These are phyloP conservation scores for Chloropsis cyanopogon DNA, from an alignment of 2,113 vertebrate species.

Conservation along the genomic window DNA sequence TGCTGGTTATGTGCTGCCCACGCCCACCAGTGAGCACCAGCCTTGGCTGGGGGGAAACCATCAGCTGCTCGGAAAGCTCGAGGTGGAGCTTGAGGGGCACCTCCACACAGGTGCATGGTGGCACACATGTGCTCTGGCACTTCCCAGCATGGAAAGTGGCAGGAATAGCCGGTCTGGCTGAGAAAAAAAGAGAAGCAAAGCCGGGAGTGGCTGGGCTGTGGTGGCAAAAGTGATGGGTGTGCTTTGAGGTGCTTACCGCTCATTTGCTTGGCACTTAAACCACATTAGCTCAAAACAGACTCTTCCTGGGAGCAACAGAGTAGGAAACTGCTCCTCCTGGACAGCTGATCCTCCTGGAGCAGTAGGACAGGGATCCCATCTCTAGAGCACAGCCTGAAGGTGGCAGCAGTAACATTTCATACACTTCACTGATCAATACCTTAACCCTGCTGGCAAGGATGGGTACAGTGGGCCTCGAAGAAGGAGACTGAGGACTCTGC, in stretches of 20 bases:
- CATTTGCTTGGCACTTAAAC: background rate
- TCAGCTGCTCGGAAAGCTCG: background rate
- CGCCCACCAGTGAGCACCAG: fast-evolving
- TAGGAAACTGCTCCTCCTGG: background rate
- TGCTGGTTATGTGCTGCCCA: fast-evolving
- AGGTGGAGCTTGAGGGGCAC: background rate
- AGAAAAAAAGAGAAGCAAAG: background rate
- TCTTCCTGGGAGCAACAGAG: background rate
- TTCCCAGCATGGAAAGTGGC: background rate
- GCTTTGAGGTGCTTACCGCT: background rate
- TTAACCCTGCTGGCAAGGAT: background rate
- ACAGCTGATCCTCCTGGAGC: background rate
- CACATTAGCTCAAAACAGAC: background rate
- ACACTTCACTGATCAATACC: background rate
- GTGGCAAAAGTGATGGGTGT: background rate
- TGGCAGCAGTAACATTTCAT: slow-evolving; percentile 69
- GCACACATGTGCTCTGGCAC: background rate
- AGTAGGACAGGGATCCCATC: background rate
- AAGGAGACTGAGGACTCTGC: background rate
- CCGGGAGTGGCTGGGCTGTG: fast-evolving
- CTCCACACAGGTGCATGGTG: fast-evolving
- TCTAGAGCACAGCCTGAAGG: slow-evolving; percentile 54
- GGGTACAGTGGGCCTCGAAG: background rate
- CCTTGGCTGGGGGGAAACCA: no score
- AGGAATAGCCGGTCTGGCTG: background rate